phyloP scores from a whole-genome alignment of 92 coral and sea anemone genomes.

The Metridium senile region DNA sequence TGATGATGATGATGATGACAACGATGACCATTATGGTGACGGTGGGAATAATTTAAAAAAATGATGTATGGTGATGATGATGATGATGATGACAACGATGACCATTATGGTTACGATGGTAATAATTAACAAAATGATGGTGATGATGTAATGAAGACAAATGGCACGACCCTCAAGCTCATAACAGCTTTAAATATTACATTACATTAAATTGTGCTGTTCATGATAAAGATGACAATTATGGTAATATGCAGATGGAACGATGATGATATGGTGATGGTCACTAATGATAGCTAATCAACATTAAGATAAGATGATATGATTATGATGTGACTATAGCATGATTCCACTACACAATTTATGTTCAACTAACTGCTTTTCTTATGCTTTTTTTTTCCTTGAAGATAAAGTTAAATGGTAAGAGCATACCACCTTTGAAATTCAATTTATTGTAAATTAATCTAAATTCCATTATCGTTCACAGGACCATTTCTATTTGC shows the following conservation, averaged over 20 bases:
- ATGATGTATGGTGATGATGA: no score
- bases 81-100: not conserved
- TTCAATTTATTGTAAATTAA: not conserved
- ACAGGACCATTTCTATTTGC: no score
- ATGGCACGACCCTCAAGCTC: not conserved
- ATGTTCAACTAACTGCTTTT: not conserved
- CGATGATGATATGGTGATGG: no score
- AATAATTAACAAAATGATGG: not conserved
- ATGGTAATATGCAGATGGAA: no score
- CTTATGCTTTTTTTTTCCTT: not conserved
- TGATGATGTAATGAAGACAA: not conserved
- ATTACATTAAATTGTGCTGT: no score
- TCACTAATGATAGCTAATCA: no score
- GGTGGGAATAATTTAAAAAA: not conserved
- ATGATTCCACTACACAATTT: no score
- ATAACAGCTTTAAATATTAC: no score
- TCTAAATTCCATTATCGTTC: no score
- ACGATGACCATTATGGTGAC: not conserved
- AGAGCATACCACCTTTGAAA: slow-evolving; percentile 5
- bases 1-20: not conserved
- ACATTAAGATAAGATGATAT: no score
- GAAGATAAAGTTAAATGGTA: slow-evolving; percentile 76
- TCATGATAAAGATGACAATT: no score
- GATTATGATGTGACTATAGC: no score
- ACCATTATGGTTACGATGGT: not conserved